Evolutionary conservation across 2,113 vertebrate species (phyloP), one percentile per base, ranked within the genome.

Genomic region (Mirza zaza): DNA sequence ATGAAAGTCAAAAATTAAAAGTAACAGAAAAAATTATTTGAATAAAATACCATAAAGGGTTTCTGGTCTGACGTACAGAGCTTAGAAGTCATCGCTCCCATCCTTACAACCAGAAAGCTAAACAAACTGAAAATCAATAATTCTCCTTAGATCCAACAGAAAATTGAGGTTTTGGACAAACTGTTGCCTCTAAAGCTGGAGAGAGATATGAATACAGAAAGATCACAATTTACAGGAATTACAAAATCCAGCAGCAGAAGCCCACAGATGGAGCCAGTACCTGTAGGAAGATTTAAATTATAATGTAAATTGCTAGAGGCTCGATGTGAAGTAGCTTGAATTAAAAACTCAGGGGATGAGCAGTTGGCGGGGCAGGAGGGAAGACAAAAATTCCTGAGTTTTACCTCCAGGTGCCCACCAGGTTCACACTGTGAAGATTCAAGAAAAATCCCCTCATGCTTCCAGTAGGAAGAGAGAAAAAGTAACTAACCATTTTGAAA

Each of bases 51-150:
- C 17, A 50, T 39, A 55, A 95, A 81, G 2, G 15, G 23, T 57
- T 87, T 80, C 65, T 61, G 15, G 10, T n/a, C 55, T 73, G 45
- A 91, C n/a, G 18, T 20, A 80, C 23, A 71, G 39, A 81, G 17
- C 32, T 57, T 73, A 34, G 32, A 91, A 79, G 57, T 65, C 94
- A 81, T 18, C 29, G 21, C 67, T 42, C 42, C n/a, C 21, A 59
- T 59, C 27, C 25, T 91, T 42, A 86, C 15, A 48, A 57, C 23
- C 67, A 68, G 32, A 68, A 14, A 59, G 20, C 32, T 59, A 36
- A 94, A 80, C n/a, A 76, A 87, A 73, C 36, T 48, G 39, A 84
- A 90, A 94, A 94, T 68, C 59, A 94, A 8, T 25, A 67, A 36
- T 17, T 20, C 76, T 42, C 75, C 34, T 59, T 57, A 84, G 15